Base-by-base conservation (phyloP, 2,888 invertebrate species). In the Epinotia ramella region DNA sequence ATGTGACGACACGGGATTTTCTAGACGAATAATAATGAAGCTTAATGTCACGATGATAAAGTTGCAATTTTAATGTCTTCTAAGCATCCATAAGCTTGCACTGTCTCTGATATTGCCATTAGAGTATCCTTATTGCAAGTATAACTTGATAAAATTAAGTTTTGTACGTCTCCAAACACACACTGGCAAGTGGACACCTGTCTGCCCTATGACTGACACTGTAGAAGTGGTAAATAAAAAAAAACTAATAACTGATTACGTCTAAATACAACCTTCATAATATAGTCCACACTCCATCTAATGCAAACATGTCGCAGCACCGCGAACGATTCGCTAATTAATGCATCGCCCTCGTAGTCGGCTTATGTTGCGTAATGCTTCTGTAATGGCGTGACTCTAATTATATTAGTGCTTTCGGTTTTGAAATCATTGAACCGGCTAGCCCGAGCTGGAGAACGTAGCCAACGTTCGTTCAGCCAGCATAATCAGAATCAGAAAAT, bases 321-420 rank as follows among this genome's bases (percentile, higher is more conserved):
- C 81, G 83, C 83, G 81, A 80, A 82, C 80, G 80, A 78, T 81
- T 12, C 24, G 62, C 78, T 82, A 86, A 86, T 82, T 79, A 81
- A 83, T 80, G 83, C 81, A 80, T 66, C 65, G 65, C 60, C 64
- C 70, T 53, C 66, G 49, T 66, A 71, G 62, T 71, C 71, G 28
- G 71, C 59, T 74, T 62, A 79, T 84, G 81, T 85, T 82, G 82
- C 82, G 80, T 84, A 82, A 84, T 81, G 76, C 80, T 78, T 82
- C 80, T 79, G 76, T 77, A 62, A 76, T 76, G 74, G 77, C 78
- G 76, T 73, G 77, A 74, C 28, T 77, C 73, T 78, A 44, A 59
- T 72, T 78, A 77, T 28, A 79, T 79, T 76, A 72, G 60, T 13
- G 70, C 67, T 77, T 77, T 77, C 66, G n/a, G 72, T 73, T 73